phyloP scores from a whole-genome alignment of 2,888 invertebrate species.

The Drosophila nigricruria region DNA sequence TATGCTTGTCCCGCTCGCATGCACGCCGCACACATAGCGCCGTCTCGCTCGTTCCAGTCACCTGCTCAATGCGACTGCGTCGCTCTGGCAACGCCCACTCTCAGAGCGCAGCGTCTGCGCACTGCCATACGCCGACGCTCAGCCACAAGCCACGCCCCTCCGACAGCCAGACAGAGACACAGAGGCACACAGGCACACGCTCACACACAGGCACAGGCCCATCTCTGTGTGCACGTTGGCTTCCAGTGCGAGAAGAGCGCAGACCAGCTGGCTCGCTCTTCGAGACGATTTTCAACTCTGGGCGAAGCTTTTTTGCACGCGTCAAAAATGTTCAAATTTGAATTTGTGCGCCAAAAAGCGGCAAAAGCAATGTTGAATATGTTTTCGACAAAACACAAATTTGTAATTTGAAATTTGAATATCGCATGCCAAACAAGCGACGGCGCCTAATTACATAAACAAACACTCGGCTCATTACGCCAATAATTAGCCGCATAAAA shows the following conservation, averaged over 20 bases:
- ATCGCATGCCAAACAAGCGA: constrained; percentile 30
- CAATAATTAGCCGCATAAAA: constrained; percentile 58
- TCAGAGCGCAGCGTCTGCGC: constrained; percentile 74
- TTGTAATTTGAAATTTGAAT: constrained; percentile 7
- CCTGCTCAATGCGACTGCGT: constrained; percentile 75
- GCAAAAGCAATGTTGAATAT: constrained; percentile 18
- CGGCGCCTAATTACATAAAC: constrained; percentile 52
- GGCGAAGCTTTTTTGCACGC: constrained; percentile 44
- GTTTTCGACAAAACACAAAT: constrained; percentile 18
- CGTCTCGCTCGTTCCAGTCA: constrained; percentile 75
- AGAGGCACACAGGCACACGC: constrained; percentile 16
- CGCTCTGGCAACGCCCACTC: constrained; percentile 77
- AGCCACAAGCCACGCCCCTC: constrained; percentile 60
- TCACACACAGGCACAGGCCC: constrained; percentile 16
- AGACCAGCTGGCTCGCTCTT: constrained; percentile 35
- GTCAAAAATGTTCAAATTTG: constrained; percentile 43
- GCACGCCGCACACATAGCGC: constrained; percentile 35
- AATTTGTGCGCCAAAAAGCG: constrained; percentile 51
- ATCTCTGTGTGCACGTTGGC: background rate
- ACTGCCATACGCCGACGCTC: constrained; percentile 49
- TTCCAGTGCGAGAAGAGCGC: constrained; percentile 39
- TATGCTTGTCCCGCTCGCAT: constrained; percentile 71
- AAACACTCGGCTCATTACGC: constrained; percentile 46
- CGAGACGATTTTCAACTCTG: constrained; percentile 41
- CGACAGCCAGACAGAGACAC: constrained; percentile 49